These are phyloP conservation scores for Trogon surrucura DNA, from an alignment of 2,113 vertebrate species.

Conservation along the genomic window DNA sequence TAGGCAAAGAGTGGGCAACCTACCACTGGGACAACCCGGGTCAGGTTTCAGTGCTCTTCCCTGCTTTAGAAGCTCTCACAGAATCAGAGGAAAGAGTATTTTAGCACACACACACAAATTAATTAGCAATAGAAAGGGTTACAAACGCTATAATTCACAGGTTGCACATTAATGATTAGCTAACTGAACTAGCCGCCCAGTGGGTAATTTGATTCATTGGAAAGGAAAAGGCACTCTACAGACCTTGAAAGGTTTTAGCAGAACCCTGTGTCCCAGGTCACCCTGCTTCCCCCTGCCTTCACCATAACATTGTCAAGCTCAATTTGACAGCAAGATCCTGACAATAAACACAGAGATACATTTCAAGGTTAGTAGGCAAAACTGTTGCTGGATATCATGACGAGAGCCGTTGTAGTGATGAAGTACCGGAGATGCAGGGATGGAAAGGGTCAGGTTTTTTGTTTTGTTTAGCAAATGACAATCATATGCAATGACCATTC, in stretches of 20 bases:
- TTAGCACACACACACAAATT: not conserved
- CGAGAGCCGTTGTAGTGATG: not conserved
- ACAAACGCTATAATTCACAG: not conserved
- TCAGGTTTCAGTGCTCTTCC: not conserved
- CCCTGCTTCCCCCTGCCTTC: conserved; percentile 51
- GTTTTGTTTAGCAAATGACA: not conserved
- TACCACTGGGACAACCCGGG: not conserved
- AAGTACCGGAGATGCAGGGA: not conserved
- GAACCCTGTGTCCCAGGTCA: conserved; percentile 67
- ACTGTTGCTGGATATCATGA: conserved; percentile 30
- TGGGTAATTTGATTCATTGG: conserved; percentile 62
- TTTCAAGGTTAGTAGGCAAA: conserved; percentile 66
- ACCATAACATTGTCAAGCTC: conserved; percentile 58
- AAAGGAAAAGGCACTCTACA: conserved; percentile 58
- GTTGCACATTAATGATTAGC: conserved; percentile 57
- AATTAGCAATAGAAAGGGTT: conserved; percentile 44
- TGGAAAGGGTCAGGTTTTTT: not conserved
- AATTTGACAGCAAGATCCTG: conserved; percentile 60
- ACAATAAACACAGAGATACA: conserved; percentile 64
- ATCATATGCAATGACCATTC: not conserved
- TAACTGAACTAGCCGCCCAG: not conserved
- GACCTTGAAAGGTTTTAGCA: conserved; percentile 59
- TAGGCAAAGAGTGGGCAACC: rapidly evolving
- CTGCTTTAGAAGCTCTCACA: not conserved
- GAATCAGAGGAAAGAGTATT: not conserved